Conservation (phyloP, 2,797 vertebrate species). For the Syngnathus rostellatus region DNA sequence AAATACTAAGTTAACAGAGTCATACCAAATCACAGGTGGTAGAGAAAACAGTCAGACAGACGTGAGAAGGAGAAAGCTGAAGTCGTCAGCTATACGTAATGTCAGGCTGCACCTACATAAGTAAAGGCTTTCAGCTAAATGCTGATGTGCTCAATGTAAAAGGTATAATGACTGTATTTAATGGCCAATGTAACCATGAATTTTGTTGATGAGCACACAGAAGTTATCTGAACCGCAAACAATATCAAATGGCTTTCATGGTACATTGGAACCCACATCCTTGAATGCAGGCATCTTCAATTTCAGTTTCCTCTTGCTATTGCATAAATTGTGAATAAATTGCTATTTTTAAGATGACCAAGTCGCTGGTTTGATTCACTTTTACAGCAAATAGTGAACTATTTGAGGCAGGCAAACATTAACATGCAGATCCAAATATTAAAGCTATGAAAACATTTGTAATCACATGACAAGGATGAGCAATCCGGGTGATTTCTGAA, state of each 20-base stretch:
- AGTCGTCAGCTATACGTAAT: not conserved
- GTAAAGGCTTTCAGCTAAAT: not conserved
- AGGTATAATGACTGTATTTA: constrained; percentile 3
- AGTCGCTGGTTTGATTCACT: not conserved
- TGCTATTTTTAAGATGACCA: not conserved
- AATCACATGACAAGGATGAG: too few relatives aligned
- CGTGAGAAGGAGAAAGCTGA: constrained; percentile 26
- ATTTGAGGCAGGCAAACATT: not conserved
- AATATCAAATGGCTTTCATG: not conserved
- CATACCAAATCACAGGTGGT: constrained; percentile 46
- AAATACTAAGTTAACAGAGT: constrained; percentile 65
- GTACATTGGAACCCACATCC: not conserved
- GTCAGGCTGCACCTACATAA: not conserved
- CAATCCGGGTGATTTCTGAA: too few relatives aligned
- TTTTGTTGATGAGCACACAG: not conserved
- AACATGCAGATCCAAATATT: not conserved
- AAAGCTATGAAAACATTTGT: too few relatives aligned
- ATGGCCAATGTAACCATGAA: not conserved
- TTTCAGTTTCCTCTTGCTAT: not conserved
- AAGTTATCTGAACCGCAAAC: not conserved
- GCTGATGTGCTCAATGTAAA: constrained; percentile 1
- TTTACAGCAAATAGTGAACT: not conserved
- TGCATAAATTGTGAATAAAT: not conserved
- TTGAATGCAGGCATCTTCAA: not conserved
- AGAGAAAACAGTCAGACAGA: constrained; percentile 31